Base-by-base conservation (phyloP, 1,140 invertebrate genomes). In the Eupristina koningsbergeri region DNA sequence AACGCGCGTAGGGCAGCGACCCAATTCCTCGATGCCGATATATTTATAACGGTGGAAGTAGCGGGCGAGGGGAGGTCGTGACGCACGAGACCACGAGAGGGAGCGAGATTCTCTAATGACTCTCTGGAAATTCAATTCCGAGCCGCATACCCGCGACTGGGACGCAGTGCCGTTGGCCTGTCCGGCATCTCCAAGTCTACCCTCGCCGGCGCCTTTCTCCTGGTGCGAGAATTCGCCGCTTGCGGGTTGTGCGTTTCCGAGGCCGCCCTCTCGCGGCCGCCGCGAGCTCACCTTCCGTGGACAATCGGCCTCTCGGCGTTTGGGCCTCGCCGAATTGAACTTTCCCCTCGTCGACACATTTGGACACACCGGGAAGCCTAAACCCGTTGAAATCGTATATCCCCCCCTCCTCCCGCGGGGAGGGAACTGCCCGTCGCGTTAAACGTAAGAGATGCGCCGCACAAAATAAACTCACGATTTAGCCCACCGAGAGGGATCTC, bases 21-120 rank as follows among this genome's bases (percentile, higher is more conserved):
- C 89, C 86, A 91, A 86, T 91, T 91, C 89, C 86, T 74, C 50
- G 50, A 47, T 29, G 47, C 86, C 86, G 88, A 88, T 90, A 87
- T 91, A 90, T 91, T 90, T 91, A 90, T 91, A 91, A 86, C 89
- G 85, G 87, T 89, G 88, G 87, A 87, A 86, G 86, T 22, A 84
- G 87, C 67, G 77, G 86, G 86, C 83, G 87, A 76, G 86, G 88
- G 86, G 76, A 83, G 85, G 86, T 86, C 87, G 82, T 89, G 89
- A 89, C 89, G 88, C 87, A 88, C 85, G 86, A 86, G 84, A 83
- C 19, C 31, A 39, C 50, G 34, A 36, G 71, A 58, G 53, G 53
- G 22, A 58, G 47, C 71, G 41, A 74, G 71, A 58, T 58, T 29
- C 47, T 86, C 85, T 85, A 79, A 82, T 83, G 80, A 88, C 88